Percentiles rank a stretch among this genome's conserved stretches.
These are phyloP conservation scores for Seira musarum DNA, from an alignment of 2,888 invertebrate genomes.

Conservation along the genomic window DNA sequence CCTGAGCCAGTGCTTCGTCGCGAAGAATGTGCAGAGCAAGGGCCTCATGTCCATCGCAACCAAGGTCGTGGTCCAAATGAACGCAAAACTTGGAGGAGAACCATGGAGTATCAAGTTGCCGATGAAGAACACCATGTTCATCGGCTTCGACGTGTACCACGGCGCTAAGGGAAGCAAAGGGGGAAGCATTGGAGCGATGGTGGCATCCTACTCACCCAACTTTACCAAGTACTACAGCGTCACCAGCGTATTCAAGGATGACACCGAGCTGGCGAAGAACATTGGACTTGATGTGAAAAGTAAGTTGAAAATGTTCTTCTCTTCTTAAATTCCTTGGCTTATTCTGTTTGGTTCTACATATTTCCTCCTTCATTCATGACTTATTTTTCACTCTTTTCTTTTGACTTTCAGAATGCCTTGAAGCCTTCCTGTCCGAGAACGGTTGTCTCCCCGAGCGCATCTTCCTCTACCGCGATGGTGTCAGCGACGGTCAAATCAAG, in stretches of 20 bases:
- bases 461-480: constrained; percentile 93
- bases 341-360: too few species aligned
- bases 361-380: background rate
- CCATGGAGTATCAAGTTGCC: constrained; percentile 88
- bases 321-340: too few species aligned
- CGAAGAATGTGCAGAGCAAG: too few species aligned
- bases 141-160: constrained; percentile 85
- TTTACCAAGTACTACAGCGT: constrained; percentile 82
- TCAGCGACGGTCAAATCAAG: constrained; percentile 91
- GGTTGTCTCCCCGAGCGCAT: constrained; percentile 80
- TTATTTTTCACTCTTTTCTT: too few species aligned
- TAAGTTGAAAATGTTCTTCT: too few species aligned
- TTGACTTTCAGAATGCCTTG: constrained; percentile 74
- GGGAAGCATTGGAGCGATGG: constrained; percentile 80
- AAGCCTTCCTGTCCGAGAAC: constrained; percentile 75
- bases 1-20: too few species aligned
- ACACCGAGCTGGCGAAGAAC: constrained; percentile 56
- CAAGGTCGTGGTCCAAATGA: constrained; percentile 75
- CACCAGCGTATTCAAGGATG: constrained; percentile 78
- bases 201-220: constrained; percentile 78
- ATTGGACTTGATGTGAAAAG: constrained; percentile 56
- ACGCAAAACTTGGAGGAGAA: constrained; percentile 84
- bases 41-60: constrained; percentile 67
- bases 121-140: constrained; percentile 72
- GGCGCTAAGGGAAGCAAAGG: constrained; percentile 82